Conservation (phyloP, 1,140 invertebrate species). For the Lordiphosa clarofinis region DNA sequence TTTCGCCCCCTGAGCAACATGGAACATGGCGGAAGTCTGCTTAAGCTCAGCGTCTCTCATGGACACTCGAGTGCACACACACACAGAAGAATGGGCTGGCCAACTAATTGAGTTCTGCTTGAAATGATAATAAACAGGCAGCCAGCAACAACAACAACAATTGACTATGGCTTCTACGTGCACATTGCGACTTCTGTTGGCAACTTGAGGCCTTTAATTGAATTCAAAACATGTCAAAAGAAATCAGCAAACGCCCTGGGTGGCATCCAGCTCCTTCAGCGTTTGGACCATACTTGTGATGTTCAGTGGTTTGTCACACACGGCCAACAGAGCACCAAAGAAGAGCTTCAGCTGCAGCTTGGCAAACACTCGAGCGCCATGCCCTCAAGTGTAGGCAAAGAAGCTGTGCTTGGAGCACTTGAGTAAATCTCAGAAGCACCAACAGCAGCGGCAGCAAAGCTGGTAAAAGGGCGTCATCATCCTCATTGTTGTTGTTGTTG, state of each 20-base stretch:
- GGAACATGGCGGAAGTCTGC: constrained; percentile 73
- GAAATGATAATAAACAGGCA: constrained; percentile 69
- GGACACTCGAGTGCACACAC: constrained; percentile 14
- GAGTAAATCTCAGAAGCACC: constrained; percentile 13
- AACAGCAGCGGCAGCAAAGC: constrained; percentile 40
- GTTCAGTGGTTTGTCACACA: constrained; percentile 40
- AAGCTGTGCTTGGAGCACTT: constrained; percentile 60
- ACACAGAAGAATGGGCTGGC: constrained; percentile 5
- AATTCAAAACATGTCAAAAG: constrained; percentile 76
- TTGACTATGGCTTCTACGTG: constrained; percentile 15
- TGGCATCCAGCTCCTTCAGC: constrained; percentile 32
- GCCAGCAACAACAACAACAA: constrained; percentile 2
- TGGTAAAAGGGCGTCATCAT: constrained; percentile 58
- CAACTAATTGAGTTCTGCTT: constrained; percentile 71
- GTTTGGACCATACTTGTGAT: background rate
- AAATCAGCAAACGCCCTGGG: constrained; percentile 59
- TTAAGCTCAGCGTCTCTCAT: constrained; percentile 56
- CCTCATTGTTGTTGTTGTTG: constrained; percentile 23
- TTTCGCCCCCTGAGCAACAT: constrained; percentile 28
- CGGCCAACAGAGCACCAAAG: constrained; percentile 15
- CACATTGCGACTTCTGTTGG: constrained; percentile 20
- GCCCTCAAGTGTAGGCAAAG: constrained; percentile 54
- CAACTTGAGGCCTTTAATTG: constrained; percentile 58
- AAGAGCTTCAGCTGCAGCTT: constrained; percentile 36
- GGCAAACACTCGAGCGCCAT: constrained; percentile 58